Conservation (phyloP, 2,797 vertebrate species). For the Oryzias sinensis region DNA sequence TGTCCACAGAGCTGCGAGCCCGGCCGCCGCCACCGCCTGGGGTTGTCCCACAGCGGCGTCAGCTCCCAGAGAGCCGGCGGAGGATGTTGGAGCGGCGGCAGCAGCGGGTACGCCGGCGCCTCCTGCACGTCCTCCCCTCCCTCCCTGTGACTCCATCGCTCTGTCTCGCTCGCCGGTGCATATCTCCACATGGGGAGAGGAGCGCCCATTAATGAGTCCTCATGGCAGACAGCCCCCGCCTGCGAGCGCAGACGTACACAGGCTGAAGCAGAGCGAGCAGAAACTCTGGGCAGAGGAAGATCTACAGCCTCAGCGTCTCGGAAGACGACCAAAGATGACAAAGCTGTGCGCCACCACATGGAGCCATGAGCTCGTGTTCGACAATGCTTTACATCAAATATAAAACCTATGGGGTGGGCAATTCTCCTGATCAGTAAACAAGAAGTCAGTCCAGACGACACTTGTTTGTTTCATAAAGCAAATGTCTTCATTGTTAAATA, state of each 20-base stretch:
- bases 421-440: no score
- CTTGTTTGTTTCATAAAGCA: no score
- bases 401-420: no score
- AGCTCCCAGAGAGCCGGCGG: conserved; percentile 55
- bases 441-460: no score
- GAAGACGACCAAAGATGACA: no score
- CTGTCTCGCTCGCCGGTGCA: conserved; percentile 50
- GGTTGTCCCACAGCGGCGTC: conserved; percentile 73
- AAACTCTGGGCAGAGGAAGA: neutral
- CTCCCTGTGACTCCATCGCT: conserved; percentile 26
- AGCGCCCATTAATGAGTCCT: conserved; percentile 64
- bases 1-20: conserved; percentile 63
- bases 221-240: conserved; percentile 58
- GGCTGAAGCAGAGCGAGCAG: conserved; percentile 21
- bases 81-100: conserved; percentile 69
- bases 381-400: no score
- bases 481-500: no score
- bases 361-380: no score
- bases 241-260: conserved; percentile 41
- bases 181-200: conserved; percentile 68
- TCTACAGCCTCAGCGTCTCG: neutral
- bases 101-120: conserved; percentile 69
- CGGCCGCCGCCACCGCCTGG: conserved; percentile 59
- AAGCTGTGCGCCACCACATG: no score
- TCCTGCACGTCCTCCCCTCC: conserved; percentile 46